Conservation (phyloP, 2,888 invertebrate species). For the Volucella bombylans region DNA sequence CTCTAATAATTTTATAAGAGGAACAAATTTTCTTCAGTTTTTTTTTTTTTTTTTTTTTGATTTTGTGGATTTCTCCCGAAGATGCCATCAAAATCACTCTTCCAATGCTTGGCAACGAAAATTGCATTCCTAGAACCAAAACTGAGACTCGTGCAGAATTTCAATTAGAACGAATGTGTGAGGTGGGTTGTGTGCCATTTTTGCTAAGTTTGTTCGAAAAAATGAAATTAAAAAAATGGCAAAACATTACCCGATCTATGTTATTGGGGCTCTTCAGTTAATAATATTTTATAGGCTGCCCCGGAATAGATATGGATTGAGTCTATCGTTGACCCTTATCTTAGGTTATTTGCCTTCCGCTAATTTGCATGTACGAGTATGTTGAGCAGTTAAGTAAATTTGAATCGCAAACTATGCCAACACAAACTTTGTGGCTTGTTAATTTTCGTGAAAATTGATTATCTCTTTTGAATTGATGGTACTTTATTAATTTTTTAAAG, state of each 20-base stretch:
- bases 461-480: too few relatives aligned
- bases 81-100: conserved; percentile 56
- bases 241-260: conserved; percentile 35
- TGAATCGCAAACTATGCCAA: not conserved
- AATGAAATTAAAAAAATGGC: not conserved
- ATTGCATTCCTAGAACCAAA: conserved; percentile 67
- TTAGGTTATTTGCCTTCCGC: conserved; percentile 41
- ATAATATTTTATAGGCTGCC: conserved; percentile 44
- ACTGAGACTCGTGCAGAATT: conserved; percentile 76
- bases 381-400: conserved; percentile 5
- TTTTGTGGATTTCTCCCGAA: conserved; percentile 46
- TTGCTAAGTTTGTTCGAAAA: conserved; percentile 32
- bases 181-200: conserved; percentile 68
- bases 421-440: not conserved
- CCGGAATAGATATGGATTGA: conserved; percentile 46
- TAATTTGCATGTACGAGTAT: conserved; percentile 22
- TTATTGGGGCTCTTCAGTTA: conserved; percentile 51
- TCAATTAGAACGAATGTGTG: conserved; percentile 75
- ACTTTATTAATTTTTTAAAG: too few relatives aligned
- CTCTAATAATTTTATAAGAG: conserved; percentile 19
- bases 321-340: conserved; percentile 67
- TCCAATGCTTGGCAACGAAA: conserved; percentile 32
- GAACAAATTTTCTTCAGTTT: not conserved
- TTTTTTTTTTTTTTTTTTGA: conserved; percentile 11
- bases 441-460: too few relatives aligned